These are phyloP conservation scores for Grantiella picta DNA, from an alignment of 2,113 vertebrate species.

Conservation along the genomic window DNA sequence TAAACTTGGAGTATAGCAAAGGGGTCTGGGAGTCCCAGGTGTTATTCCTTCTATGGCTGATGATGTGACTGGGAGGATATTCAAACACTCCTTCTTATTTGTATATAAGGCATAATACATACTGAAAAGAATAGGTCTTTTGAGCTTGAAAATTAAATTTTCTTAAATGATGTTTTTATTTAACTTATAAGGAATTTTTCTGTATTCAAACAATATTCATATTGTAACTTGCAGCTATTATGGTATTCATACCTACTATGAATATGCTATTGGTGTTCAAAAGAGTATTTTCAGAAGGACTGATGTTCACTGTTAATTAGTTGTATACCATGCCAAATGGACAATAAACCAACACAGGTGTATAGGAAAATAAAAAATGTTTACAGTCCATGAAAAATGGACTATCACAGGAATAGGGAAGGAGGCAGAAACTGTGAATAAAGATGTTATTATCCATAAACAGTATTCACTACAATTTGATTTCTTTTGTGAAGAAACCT, in stretches of 20 bases:
- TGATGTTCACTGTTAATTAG: neutral
- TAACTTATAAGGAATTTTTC: neutral
- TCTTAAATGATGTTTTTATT: neutral
- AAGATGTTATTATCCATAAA: neutral
- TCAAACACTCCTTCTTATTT: neutral
- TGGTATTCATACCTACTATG: neutral
- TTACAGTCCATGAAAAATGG: rapidly evolving
- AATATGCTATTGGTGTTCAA: neutral
- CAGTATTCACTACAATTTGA: neutral
- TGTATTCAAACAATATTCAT: neutral
- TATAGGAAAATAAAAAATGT: neutral
- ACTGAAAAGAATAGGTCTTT: neutral
- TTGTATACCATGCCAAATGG: neutral
- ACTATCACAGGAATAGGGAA: neutral
- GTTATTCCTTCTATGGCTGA: neutral
- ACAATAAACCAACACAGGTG: neutral
- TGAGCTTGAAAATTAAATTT: neutral
- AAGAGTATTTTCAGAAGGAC: neutral
- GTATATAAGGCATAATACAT: neutral
- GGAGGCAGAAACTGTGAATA: neutral
- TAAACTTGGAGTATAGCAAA: neutral
- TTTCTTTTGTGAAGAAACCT: neutral
- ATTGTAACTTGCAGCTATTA: neutral
- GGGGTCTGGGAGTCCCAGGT: neutral
- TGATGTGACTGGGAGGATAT: neutral